Evolutionary conservation across 2,113 vertebrate species (phyloP), one percentile per base, ranked within the genome.

Genomic region (Heteronetta atricapilla): DNA sequence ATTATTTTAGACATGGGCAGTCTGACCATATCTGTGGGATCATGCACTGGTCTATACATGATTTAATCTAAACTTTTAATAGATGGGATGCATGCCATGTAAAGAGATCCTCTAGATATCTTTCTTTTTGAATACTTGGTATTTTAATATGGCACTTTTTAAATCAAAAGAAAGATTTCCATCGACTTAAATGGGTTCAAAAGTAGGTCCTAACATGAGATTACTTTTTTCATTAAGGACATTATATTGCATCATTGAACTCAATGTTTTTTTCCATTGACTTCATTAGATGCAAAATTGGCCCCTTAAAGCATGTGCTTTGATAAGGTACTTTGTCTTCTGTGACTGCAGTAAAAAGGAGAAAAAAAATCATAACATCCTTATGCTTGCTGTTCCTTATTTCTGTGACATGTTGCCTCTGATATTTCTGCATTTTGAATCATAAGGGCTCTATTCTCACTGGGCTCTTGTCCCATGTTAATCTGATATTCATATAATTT

Each of bases 401-500:
- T 93, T 93, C 69, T 92, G 31, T 89, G 80, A 87, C 69, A 86
- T 56, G 22, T 75, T 90, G 79, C 76, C 73, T 97, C 90, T 96
- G 69, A 95, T 95, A 89, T 89, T 88, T 90, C 77, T 95, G 85
- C 82, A 87, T 94, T 96, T 95, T 95, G 88, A 92, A 96, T 97
- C 93, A 93, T 89, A 96, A 96, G 80, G 88, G 58, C 48, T 97
- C 53, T 96, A 84, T 86, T 95, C 96, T 96, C 93, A 55, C 62
- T 87, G 83, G 94, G 92, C 53, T 90, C 69, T 88, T 94, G 88
- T 95, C 94, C 96, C 92, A 79, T 76, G 90, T 93, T 97, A 93
- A 93, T 92, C 88, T 96, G 93, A 94, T 96, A 94, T 94, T 96
- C 86, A 86, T 76, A 93, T 90, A 94, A 93, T 95, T 95, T 97